Percentiles rank a stretch among this genome's conserved stretches.
These are phyloP conservation scores for Augochlorella aurata DNA, from an alignment of 2,888 invertebrate species.

Conservation along the genomic window DNA sequence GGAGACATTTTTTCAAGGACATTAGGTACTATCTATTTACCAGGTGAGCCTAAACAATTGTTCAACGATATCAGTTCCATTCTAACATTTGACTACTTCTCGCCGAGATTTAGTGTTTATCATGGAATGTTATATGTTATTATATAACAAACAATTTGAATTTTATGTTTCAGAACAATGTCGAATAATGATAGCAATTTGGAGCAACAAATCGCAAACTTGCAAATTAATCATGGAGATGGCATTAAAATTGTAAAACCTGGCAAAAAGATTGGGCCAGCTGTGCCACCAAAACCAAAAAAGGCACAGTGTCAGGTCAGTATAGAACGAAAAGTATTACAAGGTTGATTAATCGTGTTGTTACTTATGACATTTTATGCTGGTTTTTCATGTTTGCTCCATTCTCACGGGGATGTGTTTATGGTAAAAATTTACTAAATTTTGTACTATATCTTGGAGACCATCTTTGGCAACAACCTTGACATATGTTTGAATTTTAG, in stretches of 20 bases:
- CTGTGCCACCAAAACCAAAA: slow-evolving; percentile 90
- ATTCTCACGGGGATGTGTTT: slow-evolving; percentile 33
- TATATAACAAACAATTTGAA: background rate
- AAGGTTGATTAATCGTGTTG: background rate
- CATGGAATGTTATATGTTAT: background rate
- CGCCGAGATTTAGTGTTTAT: slow-evolving; percentile 26
- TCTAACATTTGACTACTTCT: slow-evolving; percentile 23
- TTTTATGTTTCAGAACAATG: slow-evolving; percentile 69
- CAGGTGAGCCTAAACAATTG: slow-evolving; percentile 37
- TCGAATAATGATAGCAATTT: slow-evolving; percentile 84
- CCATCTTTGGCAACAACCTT: background rate
- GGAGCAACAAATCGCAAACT: slow-evolving; percentile 88
- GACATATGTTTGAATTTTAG: slow-evolving; percentile 80
- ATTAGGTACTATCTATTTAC: slow-evolving; percentile 39
- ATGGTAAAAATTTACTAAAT: slow-evolving; percentile 38
- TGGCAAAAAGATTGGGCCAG: slow-evolving; percentile 88
- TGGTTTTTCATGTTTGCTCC: slow-evolving; percentile 42
- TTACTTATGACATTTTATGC: slow-evolving; percentile 27
- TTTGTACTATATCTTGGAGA: background rate
- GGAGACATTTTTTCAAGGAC: background rate
- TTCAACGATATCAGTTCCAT: slow-evolving; percentile 48
- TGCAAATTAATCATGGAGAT: slow-evolving; percentile 85
- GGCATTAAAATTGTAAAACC: slow-evolving; percentile 77
- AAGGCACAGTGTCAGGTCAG: slow-evolving; percentile 85
- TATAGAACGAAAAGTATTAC: background rate